phyloP scores from a whole-genome alignment of 2,113 vertebrate genomes.

The Boulengeromyrus knoepffleri region DNA sequence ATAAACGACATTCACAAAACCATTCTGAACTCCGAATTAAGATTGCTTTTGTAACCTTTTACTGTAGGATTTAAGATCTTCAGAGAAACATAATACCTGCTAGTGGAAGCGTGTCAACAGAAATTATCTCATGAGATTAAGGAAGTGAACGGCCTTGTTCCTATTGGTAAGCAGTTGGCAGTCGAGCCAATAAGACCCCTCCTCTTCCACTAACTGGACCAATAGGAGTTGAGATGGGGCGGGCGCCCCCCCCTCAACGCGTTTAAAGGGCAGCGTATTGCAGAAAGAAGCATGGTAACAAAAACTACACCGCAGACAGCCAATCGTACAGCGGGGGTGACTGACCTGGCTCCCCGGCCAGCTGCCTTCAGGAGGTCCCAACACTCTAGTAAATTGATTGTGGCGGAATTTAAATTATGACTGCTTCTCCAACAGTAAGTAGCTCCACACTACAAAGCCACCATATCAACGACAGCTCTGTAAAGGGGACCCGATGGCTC shows the following conservation, averaged over 20 bases:
- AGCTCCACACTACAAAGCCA: background rate
- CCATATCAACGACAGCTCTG: background rate
- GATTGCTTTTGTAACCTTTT: background rate
- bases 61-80: background rate
- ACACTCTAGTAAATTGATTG: slow-evolving; percentile 24
- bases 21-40: background rate
- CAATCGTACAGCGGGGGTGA: background rate
- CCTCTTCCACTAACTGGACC: background rate
- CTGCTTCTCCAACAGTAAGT: background rate
- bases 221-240: background rate
- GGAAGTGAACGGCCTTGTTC: background rate
- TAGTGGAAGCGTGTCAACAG: slow-evolving; percentile 16
- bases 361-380: slow-evolving; percentile 22
- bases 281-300: slow-evolving; percentile 20
- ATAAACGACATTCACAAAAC: background rate
- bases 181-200: background rate
- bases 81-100: background rate
- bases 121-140: slow-evolving; percentile 9
- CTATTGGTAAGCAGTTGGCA: background rate
- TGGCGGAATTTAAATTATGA: slow-evolving; percentile 25
- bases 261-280: slow-evolving; percentile 15
- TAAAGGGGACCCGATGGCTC: background rate
- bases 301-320: background rate
- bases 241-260: background rate
- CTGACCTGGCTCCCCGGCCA: slow-evolving; percentile 26